Base-by-base conservation (phyloP, 2,113 vertebrate species). In the Albula goreensis region DNA sequence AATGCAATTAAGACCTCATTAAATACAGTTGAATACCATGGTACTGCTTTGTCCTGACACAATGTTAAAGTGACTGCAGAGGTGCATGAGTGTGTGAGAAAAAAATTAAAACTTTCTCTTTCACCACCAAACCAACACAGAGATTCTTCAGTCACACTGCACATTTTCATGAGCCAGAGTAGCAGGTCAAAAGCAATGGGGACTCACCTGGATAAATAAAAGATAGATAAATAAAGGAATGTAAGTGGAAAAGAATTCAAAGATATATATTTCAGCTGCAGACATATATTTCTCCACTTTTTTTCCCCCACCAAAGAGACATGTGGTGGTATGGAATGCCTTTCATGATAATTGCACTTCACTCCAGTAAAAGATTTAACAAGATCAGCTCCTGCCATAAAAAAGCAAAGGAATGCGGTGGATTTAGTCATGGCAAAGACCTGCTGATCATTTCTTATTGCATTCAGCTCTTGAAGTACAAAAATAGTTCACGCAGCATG, bases 1-100 rank as follows among this genome's bases (percentile, higher is more conserved):
- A 78, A 90, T 89, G 87, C 93, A 92, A 93, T 93, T 92, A 92
- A 91, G 91, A 91, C 89, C 85, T 90, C 89, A 92, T 92, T 88
- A 90, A 92, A 93, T 92, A 83, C 85, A 88, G 88, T 89, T 89
- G 88, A 90, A 89, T 93, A 93, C 89, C 87, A 89, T 88, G 90
- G 63, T 80, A 50, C 83, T 17, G 74, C 85, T 93, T 41, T 90
- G 88, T 89, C 80, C 85, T 88, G 89, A 92, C 89, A 88, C 85
- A 88, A 86, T 90, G 91, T 89, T 84, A 89, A 92, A 90, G 88
- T 80, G 85, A 84, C 85, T 81, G 83, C 84, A 88, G 31, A 41
- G 31, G 31, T 41, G 90, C 91, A 88, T 89, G 87, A 88, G 89
- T 89, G 85, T 90, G 92, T 93, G 85, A 79, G 48, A 87, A 52